Evolutionary conservation across 2,113 vertebrate species (phyloP).

Genomic region (Dicaeum eximium): DNA sequence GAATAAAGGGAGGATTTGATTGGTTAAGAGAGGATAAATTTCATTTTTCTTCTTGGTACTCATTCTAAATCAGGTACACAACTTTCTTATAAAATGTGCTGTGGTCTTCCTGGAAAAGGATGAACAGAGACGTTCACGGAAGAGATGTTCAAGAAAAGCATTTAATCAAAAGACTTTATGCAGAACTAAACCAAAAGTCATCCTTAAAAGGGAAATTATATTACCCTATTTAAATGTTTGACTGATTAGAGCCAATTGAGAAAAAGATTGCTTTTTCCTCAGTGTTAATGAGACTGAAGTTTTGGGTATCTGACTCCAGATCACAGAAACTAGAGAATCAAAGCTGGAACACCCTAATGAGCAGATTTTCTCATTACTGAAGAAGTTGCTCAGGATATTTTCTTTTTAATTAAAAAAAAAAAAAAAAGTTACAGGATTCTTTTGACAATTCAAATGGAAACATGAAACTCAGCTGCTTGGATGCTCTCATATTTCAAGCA

Average conservation of each 20-base stretch:
- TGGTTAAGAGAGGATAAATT: not conserved
- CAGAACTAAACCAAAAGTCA: not conserved
- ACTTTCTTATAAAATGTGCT: not conserved
- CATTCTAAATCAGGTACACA: not conserved
- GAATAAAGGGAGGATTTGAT: not conserved
- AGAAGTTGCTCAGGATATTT: not conserved
- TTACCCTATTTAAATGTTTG: not conserved
- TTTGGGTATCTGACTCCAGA: not conserved
- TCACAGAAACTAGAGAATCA: not conserved
- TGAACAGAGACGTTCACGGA: not conserved
- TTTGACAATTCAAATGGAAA: not conserved
- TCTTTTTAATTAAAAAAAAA: not conserved
- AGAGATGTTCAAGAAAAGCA: constrained; percentile 3
- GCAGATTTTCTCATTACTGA: not conserved
- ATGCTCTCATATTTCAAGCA: not conserved
- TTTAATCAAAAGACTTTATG: not conserved
- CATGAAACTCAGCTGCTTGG: not conserved
- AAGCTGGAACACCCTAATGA: not conserved
- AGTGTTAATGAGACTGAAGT: not conserved
- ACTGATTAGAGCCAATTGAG: not conserved
- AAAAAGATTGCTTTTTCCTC: not conserved
- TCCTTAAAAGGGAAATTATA: not conserved
- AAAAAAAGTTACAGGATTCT: not conserved
- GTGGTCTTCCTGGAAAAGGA: not conserved
- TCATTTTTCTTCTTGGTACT: not conserved